Evolutionary conservation across 2,888 invertebrate species (phyloP).

Genomic region (Standfussiana lucernea): DNA sequence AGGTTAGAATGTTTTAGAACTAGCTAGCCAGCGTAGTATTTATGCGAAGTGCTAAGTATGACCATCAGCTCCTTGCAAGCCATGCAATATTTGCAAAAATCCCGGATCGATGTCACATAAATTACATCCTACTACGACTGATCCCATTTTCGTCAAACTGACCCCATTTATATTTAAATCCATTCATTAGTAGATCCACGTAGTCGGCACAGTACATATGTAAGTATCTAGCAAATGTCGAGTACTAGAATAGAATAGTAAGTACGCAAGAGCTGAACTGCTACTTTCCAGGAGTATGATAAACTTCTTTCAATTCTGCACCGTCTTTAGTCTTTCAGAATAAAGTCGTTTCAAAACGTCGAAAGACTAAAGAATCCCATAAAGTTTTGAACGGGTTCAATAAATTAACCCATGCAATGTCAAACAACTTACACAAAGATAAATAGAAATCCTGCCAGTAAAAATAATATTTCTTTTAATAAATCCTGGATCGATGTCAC

Average conservation of each 20-base stretch:
- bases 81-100: neutral
- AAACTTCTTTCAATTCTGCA: neutral
- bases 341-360: neutral
- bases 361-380: neutral
- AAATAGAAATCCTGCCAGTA: neutral
- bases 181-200: neutral
- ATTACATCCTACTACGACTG: neutral
- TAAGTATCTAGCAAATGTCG: neutral
- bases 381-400: neutral
- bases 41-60: no score
- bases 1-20: no score
- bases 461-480: neutral
- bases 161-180: neutral
- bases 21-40: neutral
- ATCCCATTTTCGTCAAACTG: neutral
- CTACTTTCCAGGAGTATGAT: neutral
- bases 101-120: neutral
- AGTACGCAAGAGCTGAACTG: neutral
- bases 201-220: neutral
- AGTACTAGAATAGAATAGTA: neutral
- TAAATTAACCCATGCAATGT: neutral
- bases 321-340: neutral
- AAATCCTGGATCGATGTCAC: slow-evolving; percentile 44
- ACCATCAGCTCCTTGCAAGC: no score
- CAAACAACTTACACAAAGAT: neutral